Percentiles rank a stretch among this genome's conserved stretches.
phyloP scores from a whole-genome alignment of 64 coral and sea anemone genomes.

The Orbicella faveolata region DNA sequence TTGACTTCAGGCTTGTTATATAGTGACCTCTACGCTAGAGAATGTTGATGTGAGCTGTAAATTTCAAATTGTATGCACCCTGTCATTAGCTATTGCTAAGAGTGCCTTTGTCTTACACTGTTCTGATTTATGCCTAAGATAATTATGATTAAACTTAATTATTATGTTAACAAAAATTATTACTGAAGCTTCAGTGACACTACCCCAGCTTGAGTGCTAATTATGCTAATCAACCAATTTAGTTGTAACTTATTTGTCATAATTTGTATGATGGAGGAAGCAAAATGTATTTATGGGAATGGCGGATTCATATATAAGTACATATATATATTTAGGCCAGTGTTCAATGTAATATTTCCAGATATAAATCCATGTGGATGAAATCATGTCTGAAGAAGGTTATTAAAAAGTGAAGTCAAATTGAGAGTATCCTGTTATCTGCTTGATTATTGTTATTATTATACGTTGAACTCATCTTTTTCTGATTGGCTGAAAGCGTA shows the following conservation, averaged over 20 bases:
- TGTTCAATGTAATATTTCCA: background rate
- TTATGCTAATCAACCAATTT: background rate
- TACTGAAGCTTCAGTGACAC: background rate
- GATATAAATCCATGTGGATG: background rate
- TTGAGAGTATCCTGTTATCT: background rate
- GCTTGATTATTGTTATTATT: background rate
- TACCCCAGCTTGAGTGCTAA: background rate
- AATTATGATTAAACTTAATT: too few species aligned
- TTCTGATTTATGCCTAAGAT: too few species aligned
- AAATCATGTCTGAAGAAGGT: background rate
- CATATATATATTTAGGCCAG: background rate
- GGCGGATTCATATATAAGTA: background rate
- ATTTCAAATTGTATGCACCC: too few species aligned
- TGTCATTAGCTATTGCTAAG: too few species aligned
- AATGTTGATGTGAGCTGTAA: too few species aligned
- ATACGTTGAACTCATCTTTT: too few species aligned
- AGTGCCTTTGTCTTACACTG: too few species aligned
- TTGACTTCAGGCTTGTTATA: too few species aligned
- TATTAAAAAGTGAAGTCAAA: background rate
- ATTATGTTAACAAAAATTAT: too few species aligned
- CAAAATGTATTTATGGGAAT: background rate
- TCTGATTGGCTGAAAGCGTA: too few species aligned
- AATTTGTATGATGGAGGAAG: background rate
- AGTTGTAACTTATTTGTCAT: background rate
- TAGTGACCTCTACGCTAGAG: too few species aligned